A percentile compares a stretch with the other conserved stretches of the same genome.
Conservation (phyloP, 2,797 vertebrate genomes). For the Melanotaenia maccullochi region DNA sequence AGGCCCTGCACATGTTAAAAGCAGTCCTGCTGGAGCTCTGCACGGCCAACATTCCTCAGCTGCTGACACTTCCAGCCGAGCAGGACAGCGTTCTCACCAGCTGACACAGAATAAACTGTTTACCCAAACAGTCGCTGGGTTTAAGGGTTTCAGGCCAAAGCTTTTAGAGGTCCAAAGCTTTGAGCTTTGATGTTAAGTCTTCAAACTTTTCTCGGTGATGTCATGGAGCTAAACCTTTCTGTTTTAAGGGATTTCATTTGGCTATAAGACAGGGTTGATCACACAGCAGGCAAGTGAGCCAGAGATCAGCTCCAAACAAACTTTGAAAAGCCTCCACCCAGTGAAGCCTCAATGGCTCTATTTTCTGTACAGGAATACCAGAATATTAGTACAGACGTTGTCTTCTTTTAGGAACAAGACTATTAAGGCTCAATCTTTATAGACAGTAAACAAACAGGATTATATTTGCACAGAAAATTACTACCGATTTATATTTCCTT, state of each 20-base stretch:
- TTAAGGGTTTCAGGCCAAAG: slow-evolving; percentile 77
- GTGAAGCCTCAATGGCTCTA: background rate
- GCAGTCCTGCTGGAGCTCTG: slow-evolving; percentile 35
- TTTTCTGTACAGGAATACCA: slow-evolving; percentile 5
- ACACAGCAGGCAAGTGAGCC: slow-evolving; percentile 33
- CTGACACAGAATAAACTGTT: slow-evolving; percentile 82
- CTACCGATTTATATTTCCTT: background rate
- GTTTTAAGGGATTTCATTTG: slow-evolving; percentile 54
- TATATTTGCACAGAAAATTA: background rate
- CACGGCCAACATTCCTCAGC: slow-evolving; percentile 67
- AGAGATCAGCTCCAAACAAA: slow-evolving; percentile 56
- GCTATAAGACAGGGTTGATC: slow-evolving; percentile 44
- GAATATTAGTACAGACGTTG: background rate
- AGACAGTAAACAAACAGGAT: background rate
- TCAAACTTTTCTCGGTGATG: slow-evolving; percentile 71
- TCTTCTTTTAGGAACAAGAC: background rate
- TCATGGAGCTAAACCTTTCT: slow-evolving; percentile 61
- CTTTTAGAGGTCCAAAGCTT: slow-evolving; percentile 71
- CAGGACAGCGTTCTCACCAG: slow-evolving; percentile 64
- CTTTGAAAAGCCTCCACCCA: slow-evolving; percentile 46
- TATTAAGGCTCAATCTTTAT: background rate
- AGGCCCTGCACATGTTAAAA: slow-evolving; percentile 60
- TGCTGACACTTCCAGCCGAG: slow-evolving; percentile 51
- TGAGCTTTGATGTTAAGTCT: slow-evolving; percentile 72
- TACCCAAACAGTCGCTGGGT: slow-evolving; percentile 77